A percentile compares a stretch with the other conserved stretches of the same genome.
Evolutionary conservation across 2,113 vertebrate genomes (phyloP).

Genomic region (Coptodon rendalli): DNA sequence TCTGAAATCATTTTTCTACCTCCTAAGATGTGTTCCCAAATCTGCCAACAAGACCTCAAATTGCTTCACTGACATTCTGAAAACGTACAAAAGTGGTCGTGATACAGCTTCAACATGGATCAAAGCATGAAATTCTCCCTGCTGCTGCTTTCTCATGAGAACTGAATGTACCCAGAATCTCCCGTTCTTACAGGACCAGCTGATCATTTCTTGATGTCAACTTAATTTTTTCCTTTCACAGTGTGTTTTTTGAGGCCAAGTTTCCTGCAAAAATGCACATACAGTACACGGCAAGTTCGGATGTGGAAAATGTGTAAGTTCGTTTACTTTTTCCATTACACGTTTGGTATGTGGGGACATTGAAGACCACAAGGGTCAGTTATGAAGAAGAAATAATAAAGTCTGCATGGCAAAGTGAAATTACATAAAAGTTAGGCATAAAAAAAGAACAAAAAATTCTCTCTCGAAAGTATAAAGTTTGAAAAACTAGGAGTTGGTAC

Average conservation of each 20-base stretch:
- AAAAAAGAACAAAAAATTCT: not conserved
- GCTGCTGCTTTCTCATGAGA: not conserved
- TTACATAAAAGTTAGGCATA: not conserved
- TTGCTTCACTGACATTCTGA: not conserved
- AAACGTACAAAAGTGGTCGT: not conserved
- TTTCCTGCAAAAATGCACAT: not conserved
- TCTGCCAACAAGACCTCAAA: not conserved
- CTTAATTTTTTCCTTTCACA: not conserved
- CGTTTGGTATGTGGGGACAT: not conserved
- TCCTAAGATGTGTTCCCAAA: fast-evolving
- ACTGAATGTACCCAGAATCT: not conserved
- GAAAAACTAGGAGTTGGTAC: not conserved
- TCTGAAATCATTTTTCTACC: not conserved
- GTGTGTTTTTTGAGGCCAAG: not conserved
- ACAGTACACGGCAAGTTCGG: not conserved
- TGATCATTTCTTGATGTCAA: not conserved
- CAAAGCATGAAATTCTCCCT: not conserved
- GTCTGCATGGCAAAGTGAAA: not conserved
- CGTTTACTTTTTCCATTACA: not conserved
- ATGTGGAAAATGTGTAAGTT: not conserved
- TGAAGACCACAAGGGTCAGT: not conserved
- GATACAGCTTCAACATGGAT: not conserved
- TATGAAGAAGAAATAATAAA: not conserved
- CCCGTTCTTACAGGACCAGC: not conserved
- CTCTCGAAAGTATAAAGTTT: not conserved